Evolutionary conservation across 1,140 invertebrate species (phyloP).

Genomic region (Drosophila pallidifrons): DNA sequence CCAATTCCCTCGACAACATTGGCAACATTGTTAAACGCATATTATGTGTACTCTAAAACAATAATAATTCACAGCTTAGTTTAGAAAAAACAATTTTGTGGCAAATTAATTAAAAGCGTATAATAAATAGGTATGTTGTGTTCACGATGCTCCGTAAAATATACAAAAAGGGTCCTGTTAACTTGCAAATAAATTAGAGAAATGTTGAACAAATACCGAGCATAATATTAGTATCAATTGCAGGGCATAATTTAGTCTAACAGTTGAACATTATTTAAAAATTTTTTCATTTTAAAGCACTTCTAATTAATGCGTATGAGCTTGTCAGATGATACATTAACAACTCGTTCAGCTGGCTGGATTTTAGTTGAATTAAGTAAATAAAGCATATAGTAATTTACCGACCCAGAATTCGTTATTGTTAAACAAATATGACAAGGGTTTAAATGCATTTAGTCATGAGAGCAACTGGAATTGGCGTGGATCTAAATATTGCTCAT

Average conservation of each 20-base stretch:
- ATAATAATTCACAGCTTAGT: slow-evolving; percentile 27
- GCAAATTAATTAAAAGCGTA: slow-evolving; percentile 23
- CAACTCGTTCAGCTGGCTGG: slow-evolving; percentile 18
- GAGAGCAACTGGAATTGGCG: neutral
- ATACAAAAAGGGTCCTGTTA: neutral
- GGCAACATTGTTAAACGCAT: slow-evolving; percentile 21
- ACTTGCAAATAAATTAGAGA: neutral
- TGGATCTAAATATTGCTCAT: slow-evolving; percentile 2
- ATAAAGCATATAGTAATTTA: neutral
- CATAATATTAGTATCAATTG: neutral
- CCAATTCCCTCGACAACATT: slow-evolving; percentile 1
- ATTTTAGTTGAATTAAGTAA: slow-evolving; percentile 8
- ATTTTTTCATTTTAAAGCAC: neutral
- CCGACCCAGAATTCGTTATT: neutral
- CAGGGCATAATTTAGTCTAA: neutral
- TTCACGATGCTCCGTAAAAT: slow-evolving; percentile 1
- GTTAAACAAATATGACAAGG: slow-evolving; percentile 11
- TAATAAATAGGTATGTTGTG: neutral
- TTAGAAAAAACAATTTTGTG: slow-evolving; percentile 11
- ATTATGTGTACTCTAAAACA: slow-evolving; percentile 21
- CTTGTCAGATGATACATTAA: slow-evolving; percentile 39
- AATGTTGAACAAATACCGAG: neutral
- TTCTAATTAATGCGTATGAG: slow-evolving; percentile 34
- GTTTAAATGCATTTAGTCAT: slow-evolving; percentile 5
- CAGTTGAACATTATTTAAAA: neutral